phyloP scores from a whole-genome alignment of 2,888 invertebrate genomes.

The Hyles lineata region DNA sequence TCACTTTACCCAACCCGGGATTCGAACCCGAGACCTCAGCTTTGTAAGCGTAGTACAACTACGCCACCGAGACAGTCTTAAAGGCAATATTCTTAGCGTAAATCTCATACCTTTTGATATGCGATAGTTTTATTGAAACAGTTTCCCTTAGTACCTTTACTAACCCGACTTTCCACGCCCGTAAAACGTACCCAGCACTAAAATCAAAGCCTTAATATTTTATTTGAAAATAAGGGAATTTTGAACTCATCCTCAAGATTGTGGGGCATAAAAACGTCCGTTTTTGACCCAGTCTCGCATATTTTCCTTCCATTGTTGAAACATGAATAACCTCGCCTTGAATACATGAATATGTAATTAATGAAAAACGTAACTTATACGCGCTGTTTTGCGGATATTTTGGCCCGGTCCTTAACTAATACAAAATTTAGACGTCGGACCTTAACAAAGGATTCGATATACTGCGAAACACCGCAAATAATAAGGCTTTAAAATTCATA shows the following conservation, averaged over 20 bases:
- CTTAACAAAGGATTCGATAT: constrained; percentile 6
- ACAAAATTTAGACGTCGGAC: constrained; percentile 1
- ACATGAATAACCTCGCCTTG: constrained; percentile 41
- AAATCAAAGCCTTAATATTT: background rate
- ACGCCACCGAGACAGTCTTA: too few relatives aligned
- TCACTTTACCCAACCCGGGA: too few relatives aligned
- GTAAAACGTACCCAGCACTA: background rate
- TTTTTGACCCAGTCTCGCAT: constrained; percentile 39
- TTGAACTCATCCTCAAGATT: constrained; percentile 30
- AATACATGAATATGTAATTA: constrained; percentile 57
- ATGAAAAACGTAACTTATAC: constrained; percentile 43
- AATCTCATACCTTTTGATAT: background rate
- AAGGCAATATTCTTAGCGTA: background rate
- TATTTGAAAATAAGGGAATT: background rate
- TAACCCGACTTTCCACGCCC: background rate
- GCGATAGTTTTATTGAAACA: background rate
- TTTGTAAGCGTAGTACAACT: too few relatives aligned
- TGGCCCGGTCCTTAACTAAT: constrained; percentile 22
- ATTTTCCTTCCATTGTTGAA: constrained; percentile 45
- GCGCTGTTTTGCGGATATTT: constrained; percentile 16
- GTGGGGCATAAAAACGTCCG: constrained; percentile 33
- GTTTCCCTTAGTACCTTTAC: too few relatives aligned
- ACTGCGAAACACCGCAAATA: background rate
- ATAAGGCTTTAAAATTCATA: background rate
- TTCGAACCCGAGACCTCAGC: too few relatives aligned